Evolutionary conservation across 2,888 invertebrate genomes (phyloP).

Genomic region (Chloroclystis v-ata): DNA sequence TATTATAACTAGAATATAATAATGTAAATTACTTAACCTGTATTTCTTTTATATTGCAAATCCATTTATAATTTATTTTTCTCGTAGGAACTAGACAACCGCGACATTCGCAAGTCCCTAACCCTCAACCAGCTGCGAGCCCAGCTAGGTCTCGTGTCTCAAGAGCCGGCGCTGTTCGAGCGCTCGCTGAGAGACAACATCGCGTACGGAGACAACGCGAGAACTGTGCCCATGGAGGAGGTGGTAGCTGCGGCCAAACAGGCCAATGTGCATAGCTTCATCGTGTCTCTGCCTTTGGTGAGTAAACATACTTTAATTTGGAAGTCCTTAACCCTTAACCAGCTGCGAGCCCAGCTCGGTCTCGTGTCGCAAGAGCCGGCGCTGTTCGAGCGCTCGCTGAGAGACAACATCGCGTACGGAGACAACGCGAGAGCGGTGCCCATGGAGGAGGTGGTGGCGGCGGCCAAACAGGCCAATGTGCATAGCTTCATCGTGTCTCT

Average conservation of each 20-base stretch:
- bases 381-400: slow-evolving; percentile 87
- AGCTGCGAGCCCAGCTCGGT: slow-evolving; percentile 84
- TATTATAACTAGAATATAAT: too few species aligned
- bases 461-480: slow-evolving; percentile 86
- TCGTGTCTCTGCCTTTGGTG: slow-evolving; percentile 82
- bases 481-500: slow-evolving; percentile 84
- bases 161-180: slow-evolving; percentile 91
- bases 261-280: slow-evolving; percentile 88
- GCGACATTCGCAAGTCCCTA: slow-evolving; percentile 76
- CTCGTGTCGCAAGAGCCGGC: slow-evolving; percentile 91
- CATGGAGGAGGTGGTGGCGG: slow-evolving; percentile 83
- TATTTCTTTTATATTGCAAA: too few species aligned
- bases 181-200: slow-evolving; percentile 90
- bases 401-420: slow-evolving; percentile 93
- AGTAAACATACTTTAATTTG: slow-evolving; percentile 27
- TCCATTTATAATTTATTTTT: neutral
- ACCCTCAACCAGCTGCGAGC: slow-evolving; percentile 82
- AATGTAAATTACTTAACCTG: too few species aligned
- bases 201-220: slow-evolving; percentile 86
- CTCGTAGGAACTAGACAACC: slow-evolving; percentile 71
- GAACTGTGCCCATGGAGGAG: slow-evolving; percentile 81
- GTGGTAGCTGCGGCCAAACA: slow-evolving; percentile 83
- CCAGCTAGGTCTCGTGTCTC: slow-evolving; percentile 88
- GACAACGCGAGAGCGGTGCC: slow-evolving; percentile 80
- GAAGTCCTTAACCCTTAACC: slow-evolving; percentile 76